Evolutionary conservation across 2,888 invertebrate genomes (phyloP), one percentile per base, ranked within the genome.

Genomic region (Eupsilia transversa): DNA sequence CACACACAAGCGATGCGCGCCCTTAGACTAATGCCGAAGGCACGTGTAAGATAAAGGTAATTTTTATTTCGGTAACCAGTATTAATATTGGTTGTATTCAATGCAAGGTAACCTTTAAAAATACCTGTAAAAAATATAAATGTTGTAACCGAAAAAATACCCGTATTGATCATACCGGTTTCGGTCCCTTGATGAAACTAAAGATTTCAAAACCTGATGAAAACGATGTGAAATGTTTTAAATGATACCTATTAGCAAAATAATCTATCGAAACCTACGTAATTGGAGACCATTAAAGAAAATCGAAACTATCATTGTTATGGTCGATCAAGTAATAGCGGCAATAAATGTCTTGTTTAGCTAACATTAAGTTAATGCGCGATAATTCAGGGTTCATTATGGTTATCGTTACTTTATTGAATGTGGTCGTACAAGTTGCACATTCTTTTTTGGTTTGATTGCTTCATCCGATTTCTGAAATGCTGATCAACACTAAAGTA

Each of bases 331-430:
- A 70, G 65, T 72, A 83, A 79, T 72, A 64, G 65, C 46, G n/a
- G 67, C n/a, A 73, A 64, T 82, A 70, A 75, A 84, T 46, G 52
- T 73, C 75, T 84, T 73, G 70, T 84, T 72, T 72, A 54, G 41
- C 27, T 70, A 70, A 70, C 74, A 72, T 72, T 70, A 69, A 63
- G n/a, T 70, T 66, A 43, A 74, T 80, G 63, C 23, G n/a, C 38
- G 41, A 61, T 82, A 67, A 79, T 74, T 83, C 70, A 52, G 57
- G 41, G 33, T 43, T 56, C 30, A 80, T 79, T 73, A 46, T 59
- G 63, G 52, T 64, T 43, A 52, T n/a, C n/a, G 14, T 41, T 33
- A 6, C 38, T 73, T 60, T 73, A 73, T 59, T 43, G 33, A 52
- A 59, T 59, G 38, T 52, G n/a, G 20, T 49, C 35, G n/a, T 54